phyloP scores from a whole-genome alignment of 64 coral and sea anemone genomes.

The Catalaphyllia jardinei region DNA sequence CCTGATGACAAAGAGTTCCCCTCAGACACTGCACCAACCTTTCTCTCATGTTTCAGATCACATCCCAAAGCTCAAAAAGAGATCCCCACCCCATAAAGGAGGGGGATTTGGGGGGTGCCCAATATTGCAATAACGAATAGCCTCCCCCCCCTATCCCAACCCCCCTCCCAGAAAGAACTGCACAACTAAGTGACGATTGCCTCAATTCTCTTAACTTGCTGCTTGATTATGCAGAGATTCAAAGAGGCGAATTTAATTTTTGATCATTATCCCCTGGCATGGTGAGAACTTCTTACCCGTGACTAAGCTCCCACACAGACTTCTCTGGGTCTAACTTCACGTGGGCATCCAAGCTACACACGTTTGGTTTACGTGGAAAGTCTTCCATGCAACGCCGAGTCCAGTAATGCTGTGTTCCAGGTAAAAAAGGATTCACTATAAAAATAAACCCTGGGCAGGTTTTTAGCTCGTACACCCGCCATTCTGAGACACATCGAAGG shows the following conservation, averaged over 20 bases:
- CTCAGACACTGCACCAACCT: too few species aligned
- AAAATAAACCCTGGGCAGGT: constrained; percentile 86
- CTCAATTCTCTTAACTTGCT: background rate
- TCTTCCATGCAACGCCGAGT: constrained; percentile 82
- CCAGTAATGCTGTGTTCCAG: constrained; percentile 88
- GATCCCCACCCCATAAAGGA: too few species aligned
- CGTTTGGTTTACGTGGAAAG: constrained; percentile 86
- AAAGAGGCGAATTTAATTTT: background rate
- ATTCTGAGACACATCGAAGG: constrained; percentile 63
- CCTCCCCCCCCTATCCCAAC: too few species aligned
- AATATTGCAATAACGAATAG: too few species aligned
- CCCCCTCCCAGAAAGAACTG: too few species aligned
- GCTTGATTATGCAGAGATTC: background rate
- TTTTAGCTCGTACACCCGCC: constrained; percentile 64
- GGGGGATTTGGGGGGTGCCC: too few species aligned
- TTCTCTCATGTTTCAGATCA: too few species aligned
- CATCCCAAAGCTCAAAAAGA: too few species aligned
- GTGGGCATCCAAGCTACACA: constrained; percentile 76
- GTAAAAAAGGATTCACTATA: constrained; percentile 84
- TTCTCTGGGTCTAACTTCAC: constrained; percentile 53
- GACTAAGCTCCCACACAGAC: constrained; percentile 76
- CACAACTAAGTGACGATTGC: background rate
- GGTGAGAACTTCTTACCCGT: background rate
- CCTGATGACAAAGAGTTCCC: too few species aligned
- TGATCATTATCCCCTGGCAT: background rate